These are phyloP conservation scores for Athalia circularis DNA, from an alignment of 2,888 invertebrate species.

Conservation along the genomic window DNA sequence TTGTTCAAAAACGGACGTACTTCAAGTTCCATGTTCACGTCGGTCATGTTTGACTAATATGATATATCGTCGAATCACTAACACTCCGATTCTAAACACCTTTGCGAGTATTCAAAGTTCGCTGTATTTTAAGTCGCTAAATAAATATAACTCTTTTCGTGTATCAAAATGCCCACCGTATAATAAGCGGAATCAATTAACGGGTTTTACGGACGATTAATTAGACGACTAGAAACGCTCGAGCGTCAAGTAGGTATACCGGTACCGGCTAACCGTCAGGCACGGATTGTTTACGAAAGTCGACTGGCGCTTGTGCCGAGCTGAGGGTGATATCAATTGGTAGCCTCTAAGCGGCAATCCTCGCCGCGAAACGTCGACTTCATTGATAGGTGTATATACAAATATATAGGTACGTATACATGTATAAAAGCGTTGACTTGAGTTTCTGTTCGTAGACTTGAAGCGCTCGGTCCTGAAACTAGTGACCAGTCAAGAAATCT, in stretches of 20 bases:
- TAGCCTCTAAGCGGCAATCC: neutral
- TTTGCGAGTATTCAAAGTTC: neutral
- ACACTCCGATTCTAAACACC: constrained; percentile 2
- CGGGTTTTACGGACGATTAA: constrained; percentile 6
- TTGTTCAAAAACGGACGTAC: constrained; percentile 37
- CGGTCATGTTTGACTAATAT: neutral
- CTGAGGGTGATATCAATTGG: constrained; percentile 12
- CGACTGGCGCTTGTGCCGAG: neutral
- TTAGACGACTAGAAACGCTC: constrained; percentile 29
- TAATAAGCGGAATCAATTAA: constrained; percentile 24
- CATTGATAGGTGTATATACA: neutral
- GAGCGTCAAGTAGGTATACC: neutral
- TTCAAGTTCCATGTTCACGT: constrained; percentile 37
- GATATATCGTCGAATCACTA: neutral
- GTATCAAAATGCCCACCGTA: neutral
- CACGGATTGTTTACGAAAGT: constrained; percentile 40
- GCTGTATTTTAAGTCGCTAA: neutral
- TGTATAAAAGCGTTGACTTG: constrained; percentile 19
- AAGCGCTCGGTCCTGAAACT: neutral
- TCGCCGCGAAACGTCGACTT: constrained; percentile 8
- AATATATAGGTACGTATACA: constrained; percentile 2
- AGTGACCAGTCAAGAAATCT: neutral
- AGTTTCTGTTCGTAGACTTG: neutral
- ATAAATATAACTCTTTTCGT: neutral
- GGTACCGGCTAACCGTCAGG: constrained; percentile 22